Percentiles rank a stretch among this genome's conserved stretches.
Evolutionary conservation across 2,797 vertebrate species (phyloP).

Genomic region (Tapera naevia): DNA sequence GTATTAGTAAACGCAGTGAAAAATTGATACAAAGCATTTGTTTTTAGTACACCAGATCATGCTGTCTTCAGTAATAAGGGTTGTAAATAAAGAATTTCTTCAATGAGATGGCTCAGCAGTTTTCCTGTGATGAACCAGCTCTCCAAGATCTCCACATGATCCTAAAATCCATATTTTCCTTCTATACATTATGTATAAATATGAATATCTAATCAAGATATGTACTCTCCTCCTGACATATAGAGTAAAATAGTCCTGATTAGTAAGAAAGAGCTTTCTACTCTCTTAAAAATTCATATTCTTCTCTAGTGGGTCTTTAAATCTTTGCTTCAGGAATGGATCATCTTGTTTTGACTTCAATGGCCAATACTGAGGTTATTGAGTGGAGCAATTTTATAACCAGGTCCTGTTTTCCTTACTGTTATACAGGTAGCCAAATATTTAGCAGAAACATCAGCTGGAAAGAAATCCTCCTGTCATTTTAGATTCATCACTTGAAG

Average conservation of each 20-base stretch:
- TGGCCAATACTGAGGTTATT: conserved; percentile 35
- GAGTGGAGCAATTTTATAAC: conserved; percentile 28
- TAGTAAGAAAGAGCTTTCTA: neutral
- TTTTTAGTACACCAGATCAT: neutral
- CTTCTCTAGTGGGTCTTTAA: conserved; percentile 42
- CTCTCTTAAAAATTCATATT: conserved; percentile 31
- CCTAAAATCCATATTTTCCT: neutral
- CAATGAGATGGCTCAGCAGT: neutral
- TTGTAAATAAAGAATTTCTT: neutral
- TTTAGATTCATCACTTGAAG: conserved; percentile 18
- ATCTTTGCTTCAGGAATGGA: conserved; percentile 35
- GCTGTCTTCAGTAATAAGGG: neutral
- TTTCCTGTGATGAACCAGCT: neutral
- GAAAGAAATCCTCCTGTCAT: neutral
- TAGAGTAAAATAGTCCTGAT: neutral
- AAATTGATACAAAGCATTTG: neutral
- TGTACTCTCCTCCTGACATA: neutral
- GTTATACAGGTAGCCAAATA: conserved; percentile 40
- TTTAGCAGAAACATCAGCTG: conserved; percentile 26
- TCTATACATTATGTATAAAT: neutral
- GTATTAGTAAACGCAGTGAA: neutral
- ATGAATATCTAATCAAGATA: conserved; percentile 22
- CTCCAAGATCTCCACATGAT: conserved; percentile 14
- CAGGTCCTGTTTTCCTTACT: conserved; percentile 19
- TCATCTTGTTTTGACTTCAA: conserved; percentile 36